Base-by-base conservation (phyloP, 2,797 vertebrate genomes). In the Buceros bicornis region DNA sequence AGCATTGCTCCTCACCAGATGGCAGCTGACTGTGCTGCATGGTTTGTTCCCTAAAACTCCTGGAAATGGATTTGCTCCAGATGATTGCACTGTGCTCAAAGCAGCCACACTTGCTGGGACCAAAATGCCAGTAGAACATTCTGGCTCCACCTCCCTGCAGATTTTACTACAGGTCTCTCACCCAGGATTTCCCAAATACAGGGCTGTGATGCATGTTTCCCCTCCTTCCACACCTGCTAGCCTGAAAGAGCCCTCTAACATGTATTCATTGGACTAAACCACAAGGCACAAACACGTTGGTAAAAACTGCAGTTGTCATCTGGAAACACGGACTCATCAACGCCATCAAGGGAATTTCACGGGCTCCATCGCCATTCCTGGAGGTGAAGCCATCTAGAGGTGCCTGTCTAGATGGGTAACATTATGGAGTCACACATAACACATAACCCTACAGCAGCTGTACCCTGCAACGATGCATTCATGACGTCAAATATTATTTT, bases 21-120 rank as follows among this genome's bases (percentile, higher is more conserved):
- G 3, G 33, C 1, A 21, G 9, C 31, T 15, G 11, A 14, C 16
- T 40, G 16, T 31, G 14, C 33, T 47, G 33, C 2, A 0, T 5
- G 15, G 22, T 79, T 79, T 58, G 12, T 24, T 76, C 21, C 35
- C 64, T 28, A 20, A 13, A 33, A 42, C 10, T 62, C 31, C 40
- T n/a, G 7, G 13, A 82, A 78, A 53, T 24, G 16, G 48, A 13
- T 67, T 61, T 70, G 50, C 53, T 86, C 51, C 76, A 58, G 20
- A 19, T 25, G 20, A 19, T 25, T 13, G 8, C 42, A 7, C 13
- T 72, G 28, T 45, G 58, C n/a, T 70, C 35, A 45, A 10, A 67
- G n/a, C 13, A 74, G 8, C 56, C 37, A 19, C 67, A 9, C 37
- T 54, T 48, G 25, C 43, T 79, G 56, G 29, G 29, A 53, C 25